A percentile compares a stretch with the other conserved stretches of the same genome.
phyloP scores from a whole-genome alignment of 2,797 vertebrate genomes.

The Iguana delicatissima region DNA sequence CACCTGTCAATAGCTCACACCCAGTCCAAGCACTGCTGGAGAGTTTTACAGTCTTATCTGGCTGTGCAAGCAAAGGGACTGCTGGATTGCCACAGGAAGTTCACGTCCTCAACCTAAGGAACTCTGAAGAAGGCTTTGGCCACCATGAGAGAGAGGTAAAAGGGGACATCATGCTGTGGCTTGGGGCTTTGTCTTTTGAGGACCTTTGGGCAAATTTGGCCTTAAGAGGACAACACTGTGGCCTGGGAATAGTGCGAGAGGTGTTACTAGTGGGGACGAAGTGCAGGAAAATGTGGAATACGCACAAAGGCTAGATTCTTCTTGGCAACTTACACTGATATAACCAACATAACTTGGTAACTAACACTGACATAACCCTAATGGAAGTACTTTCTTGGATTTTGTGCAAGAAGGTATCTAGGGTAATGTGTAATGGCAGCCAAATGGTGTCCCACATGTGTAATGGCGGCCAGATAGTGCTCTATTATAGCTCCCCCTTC shows the following conservation, averaged over 20 bases:
- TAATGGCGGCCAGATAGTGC: too few relatives aligned
- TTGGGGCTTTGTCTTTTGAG: not conserved
- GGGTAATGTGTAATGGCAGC: too few relatives aligned
- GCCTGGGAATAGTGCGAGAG: not conserved
- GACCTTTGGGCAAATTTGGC: not conserved
- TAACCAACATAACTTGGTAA: too few relatives aligned
- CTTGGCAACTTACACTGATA: too few relatives aligned
- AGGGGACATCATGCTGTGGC: not conserved
- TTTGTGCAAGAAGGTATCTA: too few relatives aligned
- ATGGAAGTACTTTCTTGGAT: too few relatives aligned
- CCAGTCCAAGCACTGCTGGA: slow-evolving; percentile 91
- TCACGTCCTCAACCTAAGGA: slow-evolving; percentile 92
- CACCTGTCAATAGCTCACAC: slow-evolving; percentile 87
- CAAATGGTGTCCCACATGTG: too few relatives aligned
- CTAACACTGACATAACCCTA: too few relatives aligned
- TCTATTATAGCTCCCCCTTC: too few relatives aligned
- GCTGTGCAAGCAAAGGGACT: slow-evolving; percentile 94
- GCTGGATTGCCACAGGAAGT: slow-evolving; percentile 88
- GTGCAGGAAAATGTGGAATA: not conserved
- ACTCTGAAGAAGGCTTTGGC: slow-evolving; percentile 70
- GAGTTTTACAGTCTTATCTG: slow-evolving; percentile 91
- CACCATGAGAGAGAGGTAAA: slow-evolving; percentile 79
- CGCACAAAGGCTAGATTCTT: not conserved
- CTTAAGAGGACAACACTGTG: not conserved
- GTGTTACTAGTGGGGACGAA: not conserved